A percentile compares a stretch with the other conserved stretches of the same genome.
These are phyloP conservation scores for Carollia perspicillata DNA, from an alignment of 2,113 vertebrate genomes.

Conservation along the genomic window DNA sequence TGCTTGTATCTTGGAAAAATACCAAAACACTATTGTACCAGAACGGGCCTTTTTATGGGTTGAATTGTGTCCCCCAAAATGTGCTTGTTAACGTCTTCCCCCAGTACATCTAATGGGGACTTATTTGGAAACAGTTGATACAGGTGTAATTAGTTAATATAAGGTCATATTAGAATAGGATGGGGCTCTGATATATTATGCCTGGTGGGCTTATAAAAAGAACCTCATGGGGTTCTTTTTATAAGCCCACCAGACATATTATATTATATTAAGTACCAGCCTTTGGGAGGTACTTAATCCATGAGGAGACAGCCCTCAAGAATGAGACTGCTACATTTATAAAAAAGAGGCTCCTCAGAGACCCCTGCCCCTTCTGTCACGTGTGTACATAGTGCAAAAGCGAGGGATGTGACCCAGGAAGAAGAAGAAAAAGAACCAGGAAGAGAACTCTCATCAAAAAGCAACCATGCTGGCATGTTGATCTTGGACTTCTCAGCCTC, in stretches of 20 bases:
- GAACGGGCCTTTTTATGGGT: not conserved
- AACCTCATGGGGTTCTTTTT: not conserved
- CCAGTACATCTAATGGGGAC: not conserved
- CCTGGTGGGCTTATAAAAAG: not conserved
- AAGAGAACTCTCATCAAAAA: not conserved
- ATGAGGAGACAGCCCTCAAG: not conserved
- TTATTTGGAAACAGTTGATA: not conserved
- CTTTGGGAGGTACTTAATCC: not conserved
- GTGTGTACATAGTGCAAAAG: no score
- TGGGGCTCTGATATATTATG: not conserved
- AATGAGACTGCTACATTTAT: not conserved
- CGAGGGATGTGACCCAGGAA: no score
- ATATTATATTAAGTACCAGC: no score
- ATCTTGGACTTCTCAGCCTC: not conserved
- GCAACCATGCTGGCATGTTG: not conserved
- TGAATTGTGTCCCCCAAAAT: not conserved
- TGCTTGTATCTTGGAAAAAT: not conserved
- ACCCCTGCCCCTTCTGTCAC: not conserved
- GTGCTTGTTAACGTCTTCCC: not conserved
- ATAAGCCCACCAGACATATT: no score
- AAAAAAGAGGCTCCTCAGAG: not conserved
- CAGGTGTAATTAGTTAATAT: not conserved
- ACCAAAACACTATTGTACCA: not conserved
- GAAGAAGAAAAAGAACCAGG: not conserved
- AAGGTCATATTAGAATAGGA: not conserved